Percentiles rank a stretch among this genome's conserved stretches.
These are phyloP conservation scores for Dipodomys ordii DNA, from an alignment of 2,113 vertebrate species.

Conservation along the genomic window DNA sequence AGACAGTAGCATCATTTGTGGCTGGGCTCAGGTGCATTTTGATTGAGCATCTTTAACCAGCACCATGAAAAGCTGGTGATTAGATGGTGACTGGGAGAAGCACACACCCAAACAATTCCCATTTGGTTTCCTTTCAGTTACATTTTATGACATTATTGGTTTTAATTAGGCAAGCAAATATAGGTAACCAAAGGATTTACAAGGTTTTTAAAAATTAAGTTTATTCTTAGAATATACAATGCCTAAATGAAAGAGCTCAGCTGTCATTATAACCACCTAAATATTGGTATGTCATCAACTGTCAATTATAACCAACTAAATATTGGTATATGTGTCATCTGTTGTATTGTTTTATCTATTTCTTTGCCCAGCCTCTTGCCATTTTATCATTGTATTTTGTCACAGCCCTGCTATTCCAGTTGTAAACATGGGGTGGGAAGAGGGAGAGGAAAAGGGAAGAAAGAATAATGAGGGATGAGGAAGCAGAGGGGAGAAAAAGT, in stretches of 20 bases:
- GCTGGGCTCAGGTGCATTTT: neutral
- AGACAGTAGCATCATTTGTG: neutral
- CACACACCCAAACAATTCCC: neutral
- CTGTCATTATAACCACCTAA: neutral
- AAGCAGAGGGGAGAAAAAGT: neutral
- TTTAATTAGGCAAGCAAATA: slow-evolving; percentile 23
- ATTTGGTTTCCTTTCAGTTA: neutral
- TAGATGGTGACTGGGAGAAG: neutral
- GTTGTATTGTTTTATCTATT: neutral
- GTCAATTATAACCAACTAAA: neutral
- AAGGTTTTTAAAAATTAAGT: neutral
- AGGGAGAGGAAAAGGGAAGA: neutral
- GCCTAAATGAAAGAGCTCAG: neutral
- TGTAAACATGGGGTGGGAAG: neutral
- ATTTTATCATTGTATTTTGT: neutral
- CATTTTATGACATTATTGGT: neutral
- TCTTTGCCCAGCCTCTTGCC: no score
- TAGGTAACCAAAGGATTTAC: neutral
- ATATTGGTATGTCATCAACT: neutral
- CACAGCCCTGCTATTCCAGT: neutral
- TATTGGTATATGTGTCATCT: neutral
- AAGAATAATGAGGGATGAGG: neutral
- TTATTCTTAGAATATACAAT: neutral
- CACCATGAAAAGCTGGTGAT: neutral
- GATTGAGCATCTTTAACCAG: neutral